Conservation (phyloP, 2,888 invertebrate species). For the Chaetoderma sp. region DNA sequence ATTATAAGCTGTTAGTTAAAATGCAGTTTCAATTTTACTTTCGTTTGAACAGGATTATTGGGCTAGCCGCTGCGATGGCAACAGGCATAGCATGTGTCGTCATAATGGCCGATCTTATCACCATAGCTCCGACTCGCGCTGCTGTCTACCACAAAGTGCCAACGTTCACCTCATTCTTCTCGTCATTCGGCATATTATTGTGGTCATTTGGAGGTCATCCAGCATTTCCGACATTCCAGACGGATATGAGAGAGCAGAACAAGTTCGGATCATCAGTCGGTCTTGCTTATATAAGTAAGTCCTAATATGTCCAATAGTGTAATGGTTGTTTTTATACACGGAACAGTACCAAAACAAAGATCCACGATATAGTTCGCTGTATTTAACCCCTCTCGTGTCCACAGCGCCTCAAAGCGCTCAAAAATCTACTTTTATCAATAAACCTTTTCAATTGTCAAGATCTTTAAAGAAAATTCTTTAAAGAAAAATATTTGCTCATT, state of each 20-base stretch:
- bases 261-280: slow-evolving; percentile 81
- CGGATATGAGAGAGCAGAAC: slow-evolving; percentile 86
- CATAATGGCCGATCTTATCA: slow-evolving; percentile 76
- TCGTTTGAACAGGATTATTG: not conserved
- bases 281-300: slow-evolving; percentile 78
- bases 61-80: slow-evolving; percentile 57
- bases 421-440: too few species aligned
- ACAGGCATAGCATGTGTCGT: slow-evolving; percentile 76
- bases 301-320: not conserved
- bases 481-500: too few species aligned
- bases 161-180: slow-evolving; percentile 76
- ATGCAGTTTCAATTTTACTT: too few species aligned
- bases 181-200: slow-evolving; percentile 79
- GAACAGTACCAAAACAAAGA: too few species aligned
- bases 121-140: slow-evolving; percentile 65
- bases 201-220: slow-evolving; percentile 82
- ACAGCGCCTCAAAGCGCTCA: too few species aligned
- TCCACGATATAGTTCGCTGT: too few species aligned
- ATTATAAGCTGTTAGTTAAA: too few species aligned
- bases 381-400: too few species aligned
- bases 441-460: too few species aligned
- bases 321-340: too few species aligned
- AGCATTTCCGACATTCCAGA: slow-evolving; percentile 87
- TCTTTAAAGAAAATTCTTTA: too few species aligned
- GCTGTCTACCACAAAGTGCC: slow-evolving; percentile 35